A percentile compares a stretch with the other conserved stretches of the same genome.
Evolutionary conservation across 1,140 invertebrate genomes (phyloP).

Genomic region (Listronotus oregonensis): DNA sequence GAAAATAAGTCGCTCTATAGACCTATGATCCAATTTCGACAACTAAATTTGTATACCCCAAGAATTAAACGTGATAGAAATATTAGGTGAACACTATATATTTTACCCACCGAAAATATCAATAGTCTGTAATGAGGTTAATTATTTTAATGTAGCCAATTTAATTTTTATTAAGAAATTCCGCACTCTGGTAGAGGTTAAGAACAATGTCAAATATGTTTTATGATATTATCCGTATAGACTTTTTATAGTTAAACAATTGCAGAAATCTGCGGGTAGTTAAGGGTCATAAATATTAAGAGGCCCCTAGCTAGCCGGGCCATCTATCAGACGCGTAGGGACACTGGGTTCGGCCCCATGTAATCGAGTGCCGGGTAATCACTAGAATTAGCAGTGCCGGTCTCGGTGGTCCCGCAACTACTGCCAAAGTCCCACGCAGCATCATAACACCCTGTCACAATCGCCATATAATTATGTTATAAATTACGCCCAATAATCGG

Average conservation of each 20-base stretch:
- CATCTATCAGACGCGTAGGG: slow-evolving; percentile 40
- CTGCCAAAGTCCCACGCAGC: slow-evolving; percentile 51
- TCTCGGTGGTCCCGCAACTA: slow-evolving; percentile 51
- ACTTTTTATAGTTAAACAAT: slow-evolving; percentile 7
- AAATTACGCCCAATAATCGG: slow-evolving; percentile 52
- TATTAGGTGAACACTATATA: too few relatives aligned
- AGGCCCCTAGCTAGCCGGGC: slow-evolving; percentile 11
- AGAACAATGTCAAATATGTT: too few relatives aligned
- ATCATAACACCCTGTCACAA: slow-evolving; percentile 52
- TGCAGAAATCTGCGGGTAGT: slow-evolving; percentile 15
- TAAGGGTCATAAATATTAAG: slow-evolving; percentile 18
- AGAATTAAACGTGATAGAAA: too few relatives aligned
- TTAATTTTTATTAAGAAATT: too few relatives aligned
- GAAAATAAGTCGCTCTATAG: too few relatives aligned
- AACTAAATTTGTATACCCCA: too few relatives aligned
- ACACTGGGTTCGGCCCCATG: slow-evolving; percentile 33
- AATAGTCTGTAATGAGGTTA: too few relatives aligned
- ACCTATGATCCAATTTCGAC: too few relatives aligned
- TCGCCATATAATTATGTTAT: slow-evolving; percentile 54
- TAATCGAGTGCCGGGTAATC: slow-evolving; percentile 52
- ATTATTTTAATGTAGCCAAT: too few relatives aligned
- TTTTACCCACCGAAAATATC: too few relatives aligned
- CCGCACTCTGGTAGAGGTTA: too few relatives aligned
- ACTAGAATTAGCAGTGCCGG: slow-evolving; percentile 52
- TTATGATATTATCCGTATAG: too few relatives aligned